Evolutionary conservation across 53 echinoderm and acorn worm genomes (phyloP), one percentile per base, ranked within the genome.

Genomic region (Holothuria scabra): DNA sequence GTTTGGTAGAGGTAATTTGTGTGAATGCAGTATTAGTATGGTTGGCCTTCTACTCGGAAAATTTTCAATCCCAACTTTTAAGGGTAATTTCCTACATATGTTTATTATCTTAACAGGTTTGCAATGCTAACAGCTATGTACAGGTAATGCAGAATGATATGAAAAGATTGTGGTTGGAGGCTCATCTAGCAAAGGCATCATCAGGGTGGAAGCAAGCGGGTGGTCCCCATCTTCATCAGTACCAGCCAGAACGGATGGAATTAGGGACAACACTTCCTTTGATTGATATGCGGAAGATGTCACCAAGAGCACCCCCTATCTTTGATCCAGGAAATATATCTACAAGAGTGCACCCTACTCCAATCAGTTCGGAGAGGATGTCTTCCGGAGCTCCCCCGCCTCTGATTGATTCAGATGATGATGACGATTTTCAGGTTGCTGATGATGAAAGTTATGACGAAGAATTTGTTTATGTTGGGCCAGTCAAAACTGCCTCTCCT

Each of bases 51-150:
- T n/a, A n/a, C n/a, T n/a, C n/a, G n/a, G n/a, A n/a, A n/a, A n/a
- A n/a, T n/a, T n/a, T n/a, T n/a, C n/a, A n/a, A n/a, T n/a, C n/a
- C n/a, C n/a, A n/a, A n/a, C n/a, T n/a, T n/a, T n/a, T n/a, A 25
- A 10, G 16, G 56, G 78, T 76, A 6, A 49, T 22, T 46, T 3
- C 48, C 9, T n/a, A 49, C 14, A 19, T n/a, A 18, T 52, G 1
- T 12, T 67, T 25, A 44, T 63, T 24, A 24, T 48, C 12, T 84
- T 74, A 6, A 56, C 66, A 97, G 97, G 80, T 74, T 8, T 97
- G 97, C 81, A 97, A 97, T 79, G 72, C 85, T 29, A 88, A 90
- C 76, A 19, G 62, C 12, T 97, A 94, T 65, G 88, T 92, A 6
- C 74, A 83, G 33, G 83, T 97, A 19, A 61, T 67, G n/a, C 79